These are phyloP conservation scores for Heterocephalus glaber DNA, from an alignment of 2,113 vertebrate genomes.

Conservation along the genomic window DNA sequence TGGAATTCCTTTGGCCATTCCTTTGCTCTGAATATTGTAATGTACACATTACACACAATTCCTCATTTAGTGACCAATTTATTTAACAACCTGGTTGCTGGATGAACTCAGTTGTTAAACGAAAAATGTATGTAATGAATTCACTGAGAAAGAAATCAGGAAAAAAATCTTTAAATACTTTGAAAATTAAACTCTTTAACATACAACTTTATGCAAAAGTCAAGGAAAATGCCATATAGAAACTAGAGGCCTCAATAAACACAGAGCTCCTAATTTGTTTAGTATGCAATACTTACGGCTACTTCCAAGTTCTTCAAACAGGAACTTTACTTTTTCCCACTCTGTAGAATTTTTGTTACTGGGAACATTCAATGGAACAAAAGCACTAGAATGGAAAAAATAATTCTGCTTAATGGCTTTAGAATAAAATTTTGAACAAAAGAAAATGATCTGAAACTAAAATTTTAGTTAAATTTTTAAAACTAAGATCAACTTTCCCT, in stretches of 20 bases:
- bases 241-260: background rate
- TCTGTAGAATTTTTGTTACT: conserved; percentile 94
- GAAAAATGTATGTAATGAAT: background rate
- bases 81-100: background rate
- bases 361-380: conserved; percentile 92
- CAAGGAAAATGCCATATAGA: background rate
- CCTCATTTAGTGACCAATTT: background rate
- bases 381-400: conserved; percentile 87
- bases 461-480: background rate
- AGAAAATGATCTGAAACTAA: conserved; percentile 17
- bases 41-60: background rate
- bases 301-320: conserved; percentile 97
- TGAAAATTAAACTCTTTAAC: background rate
- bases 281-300: conserved; percentile 90
- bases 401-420: background rate
- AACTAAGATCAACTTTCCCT: background rate
- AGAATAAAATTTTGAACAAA: conserved; percentile 7
- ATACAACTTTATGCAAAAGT: background rate
- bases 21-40: background rate
- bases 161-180: conserved; percentile 19
- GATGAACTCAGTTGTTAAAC: background rate
- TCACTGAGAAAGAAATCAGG: background rate
- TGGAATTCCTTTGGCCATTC: background rate
- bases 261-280: background rate
- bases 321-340: conserved; percentile 95